A percentile compares a stretch with the other conserved stretches of the same genome.
Conservation (phyloP, 2,113 vertebrate species). For the Phainopepla nitens region DNA sequence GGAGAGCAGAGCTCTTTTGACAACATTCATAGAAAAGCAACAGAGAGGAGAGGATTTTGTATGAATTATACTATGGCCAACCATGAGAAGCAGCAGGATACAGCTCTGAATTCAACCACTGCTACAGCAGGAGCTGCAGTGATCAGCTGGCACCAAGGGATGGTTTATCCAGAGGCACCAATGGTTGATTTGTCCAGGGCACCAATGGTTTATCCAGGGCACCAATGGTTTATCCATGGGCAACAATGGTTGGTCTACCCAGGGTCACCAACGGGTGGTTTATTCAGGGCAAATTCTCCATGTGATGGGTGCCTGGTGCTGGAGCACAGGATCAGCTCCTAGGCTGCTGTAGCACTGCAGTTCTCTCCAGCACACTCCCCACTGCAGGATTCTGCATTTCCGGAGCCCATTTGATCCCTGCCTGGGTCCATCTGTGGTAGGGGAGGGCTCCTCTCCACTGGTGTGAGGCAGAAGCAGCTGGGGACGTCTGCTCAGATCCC, state of each 20-base stretch:
- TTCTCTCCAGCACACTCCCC: background rate
- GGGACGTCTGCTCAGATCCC: background rate
- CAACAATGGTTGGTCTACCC: background rate
- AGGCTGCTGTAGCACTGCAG: background rate
- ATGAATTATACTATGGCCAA: accelerated
- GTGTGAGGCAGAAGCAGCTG: background rate
- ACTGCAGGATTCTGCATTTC: background rate
- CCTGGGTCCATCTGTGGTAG: accelerated
- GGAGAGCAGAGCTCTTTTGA: background rate
- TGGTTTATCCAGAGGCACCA: background rate
- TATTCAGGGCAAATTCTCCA: background rate
- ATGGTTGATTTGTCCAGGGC: background rate
- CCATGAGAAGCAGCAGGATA: background rate
- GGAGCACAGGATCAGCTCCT: background rate
- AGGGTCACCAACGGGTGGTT: background rate
- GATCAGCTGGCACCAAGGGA: background rate
- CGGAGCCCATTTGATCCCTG: background rate
- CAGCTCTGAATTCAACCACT: accelerated
- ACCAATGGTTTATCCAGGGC: background rate
- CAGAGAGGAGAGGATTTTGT: background rate
- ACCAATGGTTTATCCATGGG: no score
- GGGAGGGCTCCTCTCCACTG: background rate
- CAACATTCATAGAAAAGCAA: background rate
- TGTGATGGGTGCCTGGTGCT: background rate
- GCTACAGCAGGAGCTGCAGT: background rate